Percentiles rank a stretch among this genome's conserved stretches.
These are phyloP conservation scores for Salminus brasiliensis DNA, from an alignment of 2,113 vertebrate species.

Conservation along the genomic window DNA sequence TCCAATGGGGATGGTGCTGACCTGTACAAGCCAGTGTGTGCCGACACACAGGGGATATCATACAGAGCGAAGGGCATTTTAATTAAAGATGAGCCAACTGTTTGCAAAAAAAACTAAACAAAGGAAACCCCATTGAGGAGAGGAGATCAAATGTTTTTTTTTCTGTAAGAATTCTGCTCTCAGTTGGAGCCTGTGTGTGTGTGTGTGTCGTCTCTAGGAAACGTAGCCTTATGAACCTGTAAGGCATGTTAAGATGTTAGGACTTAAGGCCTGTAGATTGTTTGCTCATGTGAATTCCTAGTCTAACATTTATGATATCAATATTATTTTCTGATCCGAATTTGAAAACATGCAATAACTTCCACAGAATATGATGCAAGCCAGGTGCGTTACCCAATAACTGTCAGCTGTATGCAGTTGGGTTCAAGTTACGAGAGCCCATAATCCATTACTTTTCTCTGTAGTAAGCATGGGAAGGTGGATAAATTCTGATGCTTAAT, in stretches of 20 bases:
- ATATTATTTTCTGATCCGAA: neutral
- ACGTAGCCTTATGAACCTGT: neutral
- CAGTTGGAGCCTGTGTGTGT: neutral
- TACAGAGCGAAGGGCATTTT: neutral
- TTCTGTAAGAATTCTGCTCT: neutral
- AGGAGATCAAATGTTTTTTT: neutral
- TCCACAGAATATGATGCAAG: neutral
- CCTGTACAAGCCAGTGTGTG: neutral
- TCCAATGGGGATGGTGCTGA: neutral
- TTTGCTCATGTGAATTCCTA: neutral
- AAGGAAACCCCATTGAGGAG: neutral
- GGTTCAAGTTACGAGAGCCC: neutral
- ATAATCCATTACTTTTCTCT: neutral
- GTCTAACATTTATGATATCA: neutral
- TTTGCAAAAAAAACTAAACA: neutral
- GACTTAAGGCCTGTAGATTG: neutral
- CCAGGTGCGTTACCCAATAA: slow-evolving; percentile 6
- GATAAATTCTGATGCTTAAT: slow-evolving; percentile 10
- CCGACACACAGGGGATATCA: neutral
- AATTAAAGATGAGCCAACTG: neutral
- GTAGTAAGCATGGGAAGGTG: neutral
- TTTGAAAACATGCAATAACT: neutral
- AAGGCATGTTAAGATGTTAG: neutral
- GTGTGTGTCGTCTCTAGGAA: neutral
- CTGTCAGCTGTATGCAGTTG: neutral